Evolutionary conservation across 2,113 vertebrate genomes (phyloP).

Genomic region (Mastomys coucha): DNA sequence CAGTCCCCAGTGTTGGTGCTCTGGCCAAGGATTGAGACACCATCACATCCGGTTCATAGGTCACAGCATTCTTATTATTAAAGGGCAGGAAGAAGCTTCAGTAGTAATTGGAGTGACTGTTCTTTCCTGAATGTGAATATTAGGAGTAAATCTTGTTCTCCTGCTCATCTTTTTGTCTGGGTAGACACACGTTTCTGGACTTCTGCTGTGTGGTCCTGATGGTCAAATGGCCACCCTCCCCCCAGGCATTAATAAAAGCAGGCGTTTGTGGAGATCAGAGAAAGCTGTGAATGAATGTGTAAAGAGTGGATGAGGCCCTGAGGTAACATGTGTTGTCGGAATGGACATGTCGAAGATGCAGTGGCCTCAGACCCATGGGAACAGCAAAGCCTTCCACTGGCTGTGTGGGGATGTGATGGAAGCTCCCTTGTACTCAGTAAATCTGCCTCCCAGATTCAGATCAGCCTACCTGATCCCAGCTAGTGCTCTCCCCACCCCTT

Average conservation of each 20-base stretch:
- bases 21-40: background rate
- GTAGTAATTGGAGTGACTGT: background rate
- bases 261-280: slow-evolving; percentile 2
- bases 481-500: too few species aligned
- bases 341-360: background rate
- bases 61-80: background rate
- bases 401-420: too few species aligned
- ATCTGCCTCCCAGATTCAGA: background rate
- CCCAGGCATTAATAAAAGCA: slow-evolving; percentile 13
- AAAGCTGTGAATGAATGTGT: background rate
- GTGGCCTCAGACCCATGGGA: background rate
- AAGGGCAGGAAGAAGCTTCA: background rate
- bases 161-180: background rate
- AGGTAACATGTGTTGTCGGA: background rate
- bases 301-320: background rate
- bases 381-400: background rate
- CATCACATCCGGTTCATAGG: background rate
- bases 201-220: background rate
- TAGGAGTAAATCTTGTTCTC: slow-evolving; percentile 1
- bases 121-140: background rate
- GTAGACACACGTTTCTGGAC: background rate
- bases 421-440: background rate
- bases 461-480: background rate
- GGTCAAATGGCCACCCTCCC: background rate
- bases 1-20: background rate